These are phyloP conservation scores for Kryptolebias ocellatus DNA, from an alignment of 2,797 vertebrate species.

Conservation along the genomic window DNA sequence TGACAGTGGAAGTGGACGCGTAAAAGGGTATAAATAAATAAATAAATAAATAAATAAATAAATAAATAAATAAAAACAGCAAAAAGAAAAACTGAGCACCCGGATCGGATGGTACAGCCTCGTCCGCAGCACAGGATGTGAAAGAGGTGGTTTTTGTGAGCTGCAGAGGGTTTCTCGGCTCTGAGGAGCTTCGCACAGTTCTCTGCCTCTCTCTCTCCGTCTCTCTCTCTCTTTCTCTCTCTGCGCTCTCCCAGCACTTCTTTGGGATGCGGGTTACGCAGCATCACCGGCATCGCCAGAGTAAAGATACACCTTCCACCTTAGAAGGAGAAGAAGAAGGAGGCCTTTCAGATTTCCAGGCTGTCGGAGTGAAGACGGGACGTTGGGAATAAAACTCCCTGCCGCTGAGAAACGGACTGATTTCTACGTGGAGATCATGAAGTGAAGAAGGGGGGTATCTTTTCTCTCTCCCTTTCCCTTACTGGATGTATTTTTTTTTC, in stretches of 20 bases:
- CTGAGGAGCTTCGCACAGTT: constrained; percentile 32
- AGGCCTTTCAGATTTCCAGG: constrained; percentile 35
- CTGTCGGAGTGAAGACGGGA: constrained; percentile 19
- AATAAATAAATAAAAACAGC: constrained; percentile 36
- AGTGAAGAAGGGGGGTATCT: constrained; percentile 56
- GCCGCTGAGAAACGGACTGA: constrained; percentile 10
- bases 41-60: constrained; percentile 20
- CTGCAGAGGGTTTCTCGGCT: constrained; percentile 25
- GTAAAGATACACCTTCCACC: constrained; percentile 41
- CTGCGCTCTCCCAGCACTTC: constrained; percentile 42
- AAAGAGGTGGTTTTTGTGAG: constrained; percentile 16
- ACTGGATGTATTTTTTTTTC: constrained; percentile 56
- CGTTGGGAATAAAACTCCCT: constrained; percentile 34
- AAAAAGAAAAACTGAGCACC: constrained; percentile 60
- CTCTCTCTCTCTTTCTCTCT: constrained; percentile 22
- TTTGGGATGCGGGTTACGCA: constrained; percentile 69
- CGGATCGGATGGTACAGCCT: constrained; percentile 49
- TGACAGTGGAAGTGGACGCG: constrained; percentile 31
- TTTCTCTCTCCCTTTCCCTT: constrained; percentile 57
- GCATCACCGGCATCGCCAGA: constrained; percentile 53
- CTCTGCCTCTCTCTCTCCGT: constrained; percentile 25
- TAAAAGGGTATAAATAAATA: constrained; percentile 22
- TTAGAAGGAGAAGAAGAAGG: constrained; percentile 4
- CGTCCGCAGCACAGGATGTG: constrained; percentile 32
- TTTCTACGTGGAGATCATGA: constrained; percentile 35